phyloP scores from a whole-genome alignment of 2,888 invertebrate species.

The Linnaemya tessellans region DNA sequence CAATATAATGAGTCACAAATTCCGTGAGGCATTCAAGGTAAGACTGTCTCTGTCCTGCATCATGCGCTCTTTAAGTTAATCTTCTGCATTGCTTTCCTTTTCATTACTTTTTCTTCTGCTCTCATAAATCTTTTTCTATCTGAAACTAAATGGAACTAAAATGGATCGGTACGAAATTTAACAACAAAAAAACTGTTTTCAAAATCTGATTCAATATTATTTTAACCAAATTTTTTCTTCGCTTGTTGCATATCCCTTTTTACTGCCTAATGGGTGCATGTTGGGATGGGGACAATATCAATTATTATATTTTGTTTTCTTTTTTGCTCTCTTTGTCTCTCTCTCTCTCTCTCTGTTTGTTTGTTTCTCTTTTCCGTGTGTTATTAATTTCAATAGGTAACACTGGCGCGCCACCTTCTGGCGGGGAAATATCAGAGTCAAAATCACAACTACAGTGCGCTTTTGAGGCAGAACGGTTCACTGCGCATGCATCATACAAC shows the following conservation, averaged over 20 bases:
- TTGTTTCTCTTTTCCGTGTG: constrained; percentile 16
- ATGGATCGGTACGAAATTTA: constrained; percentile 12
- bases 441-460: constrained; percentile 82
- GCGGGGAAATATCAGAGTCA: constrained; percentile 79
- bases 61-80: constrained; percentile 17
- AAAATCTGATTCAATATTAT: background rate
- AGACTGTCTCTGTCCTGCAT: constrained; percentile 43
- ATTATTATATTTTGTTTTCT: constrained; percentile 15
- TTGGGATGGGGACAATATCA: constrained; percentile 3
- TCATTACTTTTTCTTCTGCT: constrained; percentile 28
- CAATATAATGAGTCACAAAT: constrained; percentile 89
- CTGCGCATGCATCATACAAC: constrained; percentile 81
- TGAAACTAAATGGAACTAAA: constrained; percentile 21
- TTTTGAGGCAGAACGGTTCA: constrained; percentile 82
- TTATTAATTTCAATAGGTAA: constrained; percentile 76
- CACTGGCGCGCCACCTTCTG: constrained; percentile 81
- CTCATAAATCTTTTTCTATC: background rate
- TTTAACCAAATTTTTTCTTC: background rate
- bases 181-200: background rate
- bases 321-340: constrained; percentile 3
- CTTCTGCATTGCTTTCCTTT: background rate
- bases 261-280: constrained; percentile 10
- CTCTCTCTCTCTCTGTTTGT: background rate
- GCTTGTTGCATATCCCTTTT: constrained; percentile 2
- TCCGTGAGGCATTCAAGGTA: constrained; percentile 88